Evolutionary conservation across 2,113 vertebrate species (phyloP).

Genomic region (Podarcis muralis): DNA sequence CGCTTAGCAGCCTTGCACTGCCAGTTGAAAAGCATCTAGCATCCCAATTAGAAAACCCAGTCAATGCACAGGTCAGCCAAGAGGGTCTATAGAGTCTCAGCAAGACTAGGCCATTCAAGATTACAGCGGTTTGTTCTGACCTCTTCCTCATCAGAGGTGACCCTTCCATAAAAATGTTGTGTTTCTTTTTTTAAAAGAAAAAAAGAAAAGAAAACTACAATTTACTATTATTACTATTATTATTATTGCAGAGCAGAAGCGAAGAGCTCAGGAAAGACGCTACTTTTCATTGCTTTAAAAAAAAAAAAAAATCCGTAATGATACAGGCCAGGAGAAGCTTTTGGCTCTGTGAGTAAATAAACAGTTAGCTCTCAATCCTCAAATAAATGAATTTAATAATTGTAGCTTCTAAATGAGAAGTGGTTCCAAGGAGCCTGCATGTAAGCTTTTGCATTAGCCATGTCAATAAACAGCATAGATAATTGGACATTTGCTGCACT

Average conservation of each 20-base stretch:
- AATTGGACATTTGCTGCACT: constrained; percentile 16
- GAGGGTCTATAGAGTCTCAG: constrained; percentile 42
- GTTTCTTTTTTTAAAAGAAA: constrained; percentile 3
- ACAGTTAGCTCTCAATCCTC: neutral
- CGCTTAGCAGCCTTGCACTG: constrained; percentile 58
- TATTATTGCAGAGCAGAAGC: constrained; percentile 48
- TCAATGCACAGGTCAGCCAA: constrained; percentile 76
- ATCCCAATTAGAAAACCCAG: constrained; percentile 77
- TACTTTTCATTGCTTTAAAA: constrained; percentile 26
- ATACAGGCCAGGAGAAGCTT: constrained; percentile 16
- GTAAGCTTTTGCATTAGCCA: neutral
- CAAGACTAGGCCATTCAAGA: constrained; percentile 46
- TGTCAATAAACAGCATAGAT: constrained; percentile 9
- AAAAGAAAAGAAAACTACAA: constrained; percentile 51
- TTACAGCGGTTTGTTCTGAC: constrained; percentile 66
- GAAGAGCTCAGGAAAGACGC: constrained; percentile 53
- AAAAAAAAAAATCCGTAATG: constrained; percentile 22
- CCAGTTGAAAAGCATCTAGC: constrained; percentile 58
- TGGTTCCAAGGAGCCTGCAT: neutral
- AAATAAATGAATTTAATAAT: neutral
- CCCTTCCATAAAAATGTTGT: constrained; percentile 50
- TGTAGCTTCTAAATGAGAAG: constrained; percentile 34
- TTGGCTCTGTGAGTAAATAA: constrained; percentile 33
- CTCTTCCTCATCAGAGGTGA: constrained; percentile 67
- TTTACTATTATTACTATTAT: constrained; percentile 6